Evolutionary conservation across 2,888 invertebrate genomes (phyloP).

Genomic region (Apamea crenata): DNA sequence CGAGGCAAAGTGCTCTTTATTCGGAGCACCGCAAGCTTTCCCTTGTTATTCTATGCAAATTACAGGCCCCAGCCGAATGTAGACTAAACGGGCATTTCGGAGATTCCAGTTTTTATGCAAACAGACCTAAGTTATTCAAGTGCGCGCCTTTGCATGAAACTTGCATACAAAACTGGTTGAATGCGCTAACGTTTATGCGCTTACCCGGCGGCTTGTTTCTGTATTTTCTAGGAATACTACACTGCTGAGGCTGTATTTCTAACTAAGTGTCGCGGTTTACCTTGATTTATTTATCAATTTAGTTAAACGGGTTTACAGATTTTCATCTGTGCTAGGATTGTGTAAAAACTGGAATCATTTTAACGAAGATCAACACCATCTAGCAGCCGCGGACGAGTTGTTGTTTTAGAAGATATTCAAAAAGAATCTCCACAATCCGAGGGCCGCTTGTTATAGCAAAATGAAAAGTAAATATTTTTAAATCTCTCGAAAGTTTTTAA

Average conservation of each 20-base stretch:
- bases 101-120: slow-evolving; percentile 89
- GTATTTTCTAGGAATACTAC: slow-evolving; percentile 62
- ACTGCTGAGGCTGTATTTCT: slow-evolving; percentile 61
- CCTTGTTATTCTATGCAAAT: slow-evolving; percentile 90
- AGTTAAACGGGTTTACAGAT: slow-evolving; percentile 55
- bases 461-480: slow-evolving; percentile 73
- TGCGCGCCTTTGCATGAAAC: slow-evolving; percentile 85
- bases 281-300: slow-evolving; percentile 66
- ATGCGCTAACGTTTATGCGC: slow-evolving; percentile 81
- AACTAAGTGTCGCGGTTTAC: slow-evolving; percentile 60
- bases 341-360: slow-evolving; percentile 48
- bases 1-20: slow-evolving; percentile 76
- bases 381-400: slow-evolving; percentile 42
- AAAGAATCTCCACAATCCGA: slow-evolving; percentile 59
- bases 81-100: slow-evolving; percentile 87
- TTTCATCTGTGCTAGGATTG: slow-evolving; percentile 34
- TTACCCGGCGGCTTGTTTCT: slow-evolving; percentile 66
- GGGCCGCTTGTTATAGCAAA: slow-evolving; percentile 62
- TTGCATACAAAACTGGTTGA: slow-evolving; percentile 85
- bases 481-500: slow-evolving; percentile 56
- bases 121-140: slow-evolving; percentile 89
- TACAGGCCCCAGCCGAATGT: slow-evolving; percentile 79
- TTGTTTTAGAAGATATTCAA: slow-evolving; percentile 65
- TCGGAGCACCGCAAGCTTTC: slow-evolving; percentile 78
- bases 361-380: slow-evolving; percentile 53